Conservation (phyloP, 2,888 invertebrate species). For the Hoplodrina ambigua region DNA sequence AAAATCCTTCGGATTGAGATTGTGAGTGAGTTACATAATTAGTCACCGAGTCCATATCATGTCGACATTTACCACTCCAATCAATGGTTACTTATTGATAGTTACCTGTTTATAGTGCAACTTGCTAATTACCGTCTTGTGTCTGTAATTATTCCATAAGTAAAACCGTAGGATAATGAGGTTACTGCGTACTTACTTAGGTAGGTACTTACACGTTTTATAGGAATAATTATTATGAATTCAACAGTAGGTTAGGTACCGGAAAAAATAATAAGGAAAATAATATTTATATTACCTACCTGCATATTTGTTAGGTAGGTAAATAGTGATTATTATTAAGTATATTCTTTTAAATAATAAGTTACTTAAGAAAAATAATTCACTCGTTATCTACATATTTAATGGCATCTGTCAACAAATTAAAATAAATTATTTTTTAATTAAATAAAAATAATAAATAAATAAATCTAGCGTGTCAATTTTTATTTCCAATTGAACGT, state of each 20-base stretch:
- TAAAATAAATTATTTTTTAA: constrained; percentile 7
- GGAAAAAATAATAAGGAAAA: constrained; percentile 26
- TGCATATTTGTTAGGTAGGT: background rate
- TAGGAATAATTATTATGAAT: constrained; percentile 3
- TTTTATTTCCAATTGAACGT: constrained; percentile 85
- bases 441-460: constrained; percentile 55
- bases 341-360: too few relatives aligned
- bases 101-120: constrained; percentile 23
- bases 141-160: constrained; percentile 38
- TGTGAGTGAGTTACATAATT: constrained; percentile 12
- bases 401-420: background rate
- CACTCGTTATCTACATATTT: too few relatives aligned
- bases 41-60: constrained; percentile 23
- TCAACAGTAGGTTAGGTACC: background rate
- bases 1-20: background rate
- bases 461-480: constrained; percentile 82
- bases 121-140: constrained; percentile 35
- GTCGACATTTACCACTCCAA: constrained; percentile 25
- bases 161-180: constrained; percentile 13
- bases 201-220: background rate
- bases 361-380: too few relatives aligned
- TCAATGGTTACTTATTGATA: constrained; percentile 12
- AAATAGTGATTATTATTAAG: too few relatives aligned
- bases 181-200: background rate
- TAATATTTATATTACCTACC: background rate